A percentile compares a stretch with the other conserved stretches of the same genome.
Evolutionary conservation across 1,140 invertebrate genomes (phyloP).

Genomic region (Mycetomoellerius zeteki): DNA sequence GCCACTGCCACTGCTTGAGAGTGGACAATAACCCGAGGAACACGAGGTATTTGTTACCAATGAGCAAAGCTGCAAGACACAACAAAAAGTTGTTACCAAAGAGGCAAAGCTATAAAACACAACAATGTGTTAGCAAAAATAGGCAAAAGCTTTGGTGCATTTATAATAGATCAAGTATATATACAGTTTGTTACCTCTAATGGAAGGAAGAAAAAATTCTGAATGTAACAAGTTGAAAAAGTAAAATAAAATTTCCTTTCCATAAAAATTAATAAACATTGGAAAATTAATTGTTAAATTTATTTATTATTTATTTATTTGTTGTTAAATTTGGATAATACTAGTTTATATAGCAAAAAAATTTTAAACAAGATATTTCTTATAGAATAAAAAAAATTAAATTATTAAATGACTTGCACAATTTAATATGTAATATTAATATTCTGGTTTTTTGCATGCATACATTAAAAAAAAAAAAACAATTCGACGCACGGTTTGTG

Average conservation of each 20-base stretch:
- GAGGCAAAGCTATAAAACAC: slow-evolving; percentile 87
- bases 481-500: no score
- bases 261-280: not conserved
- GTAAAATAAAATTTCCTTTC: not conserved
- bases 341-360: no score
- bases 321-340: no score
- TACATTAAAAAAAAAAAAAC: no score
- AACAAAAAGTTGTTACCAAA: slow-evolving; percentile 86
- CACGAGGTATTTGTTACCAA: slow-evolving; percentile 86
- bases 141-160: slow-evolving; percentile 71
- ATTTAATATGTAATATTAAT: no score
- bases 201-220: not conserved
- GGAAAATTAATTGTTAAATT: not conserved
- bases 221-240: not conserved
- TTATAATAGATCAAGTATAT: slow-evolving; percentile 26
- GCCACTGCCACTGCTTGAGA: slow-evolving; percentile 81
- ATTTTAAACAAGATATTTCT: no score
- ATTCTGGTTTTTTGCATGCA: no score
- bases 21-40: slow-evolving; percentile 84
- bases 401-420: no score
- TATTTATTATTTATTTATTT: no score
- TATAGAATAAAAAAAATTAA: no score
- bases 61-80: slow-evolving; percentile 87
- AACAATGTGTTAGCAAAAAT: slow-evolving; percentile 81
- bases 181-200: not conserved